Conservation (phyloP, 2,797 vertebrate genomes). For the Ceyx erithaca region DNA sequence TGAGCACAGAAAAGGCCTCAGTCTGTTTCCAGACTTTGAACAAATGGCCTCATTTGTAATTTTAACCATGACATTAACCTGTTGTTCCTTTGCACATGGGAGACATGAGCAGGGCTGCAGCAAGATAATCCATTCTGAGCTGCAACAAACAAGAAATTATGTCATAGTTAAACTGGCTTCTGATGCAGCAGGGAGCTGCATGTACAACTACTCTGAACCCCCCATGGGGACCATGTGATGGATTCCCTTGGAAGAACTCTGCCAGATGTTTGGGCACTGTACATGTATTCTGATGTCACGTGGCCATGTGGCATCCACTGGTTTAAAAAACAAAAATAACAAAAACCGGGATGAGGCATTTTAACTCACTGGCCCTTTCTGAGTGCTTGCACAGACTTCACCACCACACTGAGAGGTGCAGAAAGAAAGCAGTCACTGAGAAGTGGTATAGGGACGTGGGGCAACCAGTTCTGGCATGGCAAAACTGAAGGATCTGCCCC, state of each 20-base stretch:
- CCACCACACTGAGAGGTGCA: not conserved
- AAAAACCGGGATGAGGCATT: not conserved
- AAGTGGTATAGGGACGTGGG: accelerated
- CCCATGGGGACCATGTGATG: not conserved
- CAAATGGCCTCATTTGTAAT: not conserved
- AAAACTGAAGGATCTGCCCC: not conserved
- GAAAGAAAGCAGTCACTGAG: not conserved
- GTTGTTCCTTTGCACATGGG: not conserved
- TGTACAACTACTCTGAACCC: not conserved
- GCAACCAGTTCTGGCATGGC: not conserved
- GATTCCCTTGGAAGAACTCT: not conserved
- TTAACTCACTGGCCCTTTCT: not conserved
- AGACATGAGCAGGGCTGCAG: not conserved
- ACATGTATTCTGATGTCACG: accelerated
- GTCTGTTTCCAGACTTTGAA: not conserved
- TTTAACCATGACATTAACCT: not conserved
- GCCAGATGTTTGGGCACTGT: not conserved
- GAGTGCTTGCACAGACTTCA: not conserved
- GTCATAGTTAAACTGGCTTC: not conserved
- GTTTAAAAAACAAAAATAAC: not conserved
- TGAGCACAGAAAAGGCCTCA: not conserved
- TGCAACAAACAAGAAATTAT: not conserved
- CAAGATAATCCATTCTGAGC: not conserved
- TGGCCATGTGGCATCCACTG: not conserved
- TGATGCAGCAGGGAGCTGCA: not conserved